Percentiles rank a stretch among this genome's conserved stretches.
These are phyloP conservation scores for Semibalanus balanoides DNA, from an alignment of 1,140 invertebrate genomes.

Conservation along the genomic window DNA sequence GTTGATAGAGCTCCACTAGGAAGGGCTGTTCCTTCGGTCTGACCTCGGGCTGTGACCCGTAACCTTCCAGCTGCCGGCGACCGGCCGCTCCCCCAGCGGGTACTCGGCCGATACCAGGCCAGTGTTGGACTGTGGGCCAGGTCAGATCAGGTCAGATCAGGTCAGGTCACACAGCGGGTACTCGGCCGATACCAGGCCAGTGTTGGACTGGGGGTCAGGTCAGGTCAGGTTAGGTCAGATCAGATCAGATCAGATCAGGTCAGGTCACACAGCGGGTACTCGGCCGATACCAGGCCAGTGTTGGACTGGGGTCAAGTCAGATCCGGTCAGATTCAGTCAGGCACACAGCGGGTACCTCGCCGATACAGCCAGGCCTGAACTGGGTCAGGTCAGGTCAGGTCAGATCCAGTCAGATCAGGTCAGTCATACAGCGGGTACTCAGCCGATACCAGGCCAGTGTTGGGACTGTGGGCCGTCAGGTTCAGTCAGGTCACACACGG, in stretches of 20 bases:
- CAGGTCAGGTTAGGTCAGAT: neutral
- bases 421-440: constrained; percentile 75
- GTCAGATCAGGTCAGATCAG: constrained; percentile 17
- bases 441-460: constrained; percentile 77
- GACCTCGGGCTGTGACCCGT: constrained; percentile 69
- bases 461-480: constrained; percentile 44
- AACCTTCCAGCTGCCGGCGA: constrained; percentile 86
- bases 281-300: constrained; percentile 75
- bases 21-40: constrained; percentile 73
- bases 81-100: constrained; percentile 74
- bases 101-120: constrained; percentile 83
- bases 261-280: constrained; percentile 66
- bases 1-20: constrained; percentile 86
- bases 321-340: constrained; percentile 15
- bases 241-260: neutral
- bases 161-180: neutral
- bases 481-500: constrained; percentile 6
- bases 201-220: neutral
- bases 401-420: neutral
- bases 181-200: no score
- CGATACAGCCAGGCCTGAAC: no score
- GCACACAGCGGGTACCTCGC: neutral
- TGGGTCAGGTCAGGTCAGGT: neutral
- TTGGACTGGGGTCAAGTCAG: constrained; percentile 46
- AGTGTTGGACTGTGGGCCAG: constrained; percentile 52